phyloP scores from a whole-genome alignment of 2,113 vertebrate species.

The Promerops cafer region DNA sequence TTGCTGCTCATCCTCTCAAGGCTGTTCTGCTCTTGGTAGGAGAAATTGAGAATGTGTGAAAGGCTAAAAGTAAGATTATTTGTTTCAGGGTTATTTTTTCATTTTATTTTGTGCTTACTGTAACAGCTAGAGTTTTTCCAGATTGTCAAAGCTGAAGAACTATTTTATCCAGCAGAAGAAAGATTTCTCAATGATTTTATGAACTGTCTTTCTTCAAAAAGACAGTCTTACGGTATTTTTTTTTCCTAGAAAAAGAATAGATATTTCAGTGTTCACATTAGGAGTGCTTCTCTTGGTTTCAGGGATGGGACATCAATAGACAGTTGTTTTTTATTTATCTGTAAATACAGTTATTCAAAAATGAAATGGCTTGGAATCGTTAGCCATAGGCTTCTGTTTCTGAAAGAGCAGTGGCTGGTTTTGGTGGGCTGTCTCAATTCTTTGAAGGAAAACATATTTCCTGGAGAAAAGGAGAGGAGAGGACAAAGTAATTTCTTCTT shows the following conservation, averaged over 20 bases:
- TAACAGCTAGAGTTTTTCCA: neutral
- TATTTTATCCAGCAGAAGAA: neutral
- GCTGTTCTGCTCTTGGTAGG: neutral
- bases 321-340: neutral
- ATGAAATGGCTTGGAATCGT: neutral
- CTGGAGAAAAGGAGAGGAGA: neutral
- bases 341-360: neutral
- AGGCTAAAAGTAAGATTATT: slow-evolving; percentile 7
- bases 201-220: neutral
- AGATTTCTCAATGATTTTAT: neutral
- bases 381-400: neutral
- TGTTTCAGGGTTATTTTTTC: neutral
- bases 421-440: neutral
- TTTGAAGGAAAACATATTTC: neutral
- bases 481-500: neutral
- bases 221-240: neutral
- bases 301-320: neutral
- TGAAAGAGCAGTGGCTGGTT: neutral
- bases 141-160: neutral
- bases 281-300: neutral
- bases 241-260: neutral
- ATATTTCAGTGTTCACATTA: neutral
- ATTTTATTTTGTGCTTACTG: neutral
- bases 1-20: slow-evolving; percentile 38
- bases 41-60: slow-evolving; percentile 12